Evolutionary conservation across 1,140 invertebrate species (phyloP), one percentile per base, ranked within the genome.

Genomic region (Drosophila pallidifrons): DNA sequence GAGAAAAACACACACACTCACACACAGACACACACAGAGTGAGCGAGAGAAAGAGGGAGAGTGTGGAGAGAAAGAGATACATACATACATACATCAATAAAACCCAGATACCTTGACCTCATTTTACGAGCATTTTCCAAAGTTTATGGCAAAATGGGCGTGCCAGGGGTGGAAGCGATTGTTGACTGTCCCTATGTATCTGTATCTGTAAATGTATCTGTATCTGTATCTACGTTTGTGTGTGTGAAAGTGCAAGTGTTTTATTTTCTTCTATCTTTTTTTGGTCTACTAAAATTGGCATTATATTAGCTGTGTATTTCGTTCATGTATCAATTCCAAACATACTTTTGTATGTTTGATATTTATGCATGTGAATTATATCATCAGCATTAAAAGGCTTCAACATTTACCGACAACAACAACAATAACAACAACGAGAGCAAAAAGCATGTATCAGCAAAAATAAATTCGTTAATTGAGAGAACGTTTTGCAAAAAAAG

Each of bases 21-120:
- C 30, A 25, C 20, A 25, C 20, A 25, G 0, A 20, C 20, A 20
- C 16, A 16, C 16, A 16, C 16, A 25, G 20, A 25, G 20, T 25
- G 20, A 25, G 20, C 20, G 20, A 25, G 20, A 25, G 20, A 25
- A 25, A 64, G 41, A 46, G 43, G 49, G 32, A 64, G 38, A 46
- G 43, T 47, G 32, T 13, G 38, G 45, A 11, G 32, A 57, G 28
- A 16, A 16, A 20, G 10, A 54, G 43, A 73, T 52, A 68, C 45
- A 75, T 8, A 32, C 45, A 59, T 25, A 47, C 15, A 43, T 15
- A 61, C 28, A 63, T 35, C 52, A 64, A 64, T 70, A 52, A 46
- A 65, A 52, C 32, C 54, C 10, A 28, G 78, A 79, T 81, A 81
- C 81, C 82, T 81, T 85, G 82, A 85, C 81, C 82, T 85, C 75